Evolutionary conservation across 2,113 vertebrate species (phyloP), one percentile per base, ranked within the genome.

Genomic region (Cheilinus undulatus): DNA sequence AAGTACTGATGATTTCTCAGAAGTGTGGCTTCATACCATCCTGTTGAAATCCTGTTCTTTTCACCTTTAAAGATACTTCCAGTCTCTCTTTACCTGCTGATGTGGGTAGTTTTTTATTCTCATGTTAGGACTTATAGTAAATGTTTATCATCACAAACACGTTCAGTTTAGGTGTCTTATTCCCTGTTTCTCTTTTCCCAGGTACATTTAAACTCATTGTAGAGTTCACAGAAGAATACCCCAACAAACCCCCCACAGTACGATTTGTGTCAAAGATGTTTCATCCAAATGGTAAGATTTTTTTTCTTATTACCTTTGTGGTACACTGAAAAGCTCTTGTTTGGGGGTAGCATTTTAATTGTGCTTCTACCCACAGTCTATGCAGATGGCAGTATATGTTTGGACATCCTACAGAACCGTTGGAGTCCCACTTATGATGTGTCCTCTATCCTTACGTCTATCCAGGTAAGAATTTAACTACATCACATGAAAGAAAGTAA

Each of bases 261-360:
- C 95, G 97, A 93, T 99, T 99, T 94, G 95, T 99, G 78, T 99
- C 97, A 77, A 99, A 99, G 94, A 99, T 99, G 97, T 99, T 99
- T 93, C 97, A 99, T 94, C 97, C 97, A 76, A 99, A 99, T 91
- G 97, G 97, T 96, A 93, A 82, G 95, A 92, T 76, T 43, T 8
- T 22, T 24, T 12, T n/a, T 56, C 20, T 34, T 2, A 7, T 62
- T 11, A 40, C 15, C 38, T 42, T n/a, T 40, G 19, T 23, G 3
- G 15, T 10, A 14, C 1, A 5, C 30, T 22, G 22, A 23, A 9
- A 3, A 17, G n/a, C 34, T 51, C 26, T 52, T 23, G 15, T 23
- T 45, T 32, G 17, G 71, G 19, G 1, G 1, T 17, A 10, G 19
- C 45, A 11, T 43, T n/a, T 0, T 78, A 58, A 48, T 42, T 51